These are phyloP conservation scores for Sebastes nivosus DNA, from an alignment of 2,797 vertebrate genomes.

Conservation along the genomic window DNA sequence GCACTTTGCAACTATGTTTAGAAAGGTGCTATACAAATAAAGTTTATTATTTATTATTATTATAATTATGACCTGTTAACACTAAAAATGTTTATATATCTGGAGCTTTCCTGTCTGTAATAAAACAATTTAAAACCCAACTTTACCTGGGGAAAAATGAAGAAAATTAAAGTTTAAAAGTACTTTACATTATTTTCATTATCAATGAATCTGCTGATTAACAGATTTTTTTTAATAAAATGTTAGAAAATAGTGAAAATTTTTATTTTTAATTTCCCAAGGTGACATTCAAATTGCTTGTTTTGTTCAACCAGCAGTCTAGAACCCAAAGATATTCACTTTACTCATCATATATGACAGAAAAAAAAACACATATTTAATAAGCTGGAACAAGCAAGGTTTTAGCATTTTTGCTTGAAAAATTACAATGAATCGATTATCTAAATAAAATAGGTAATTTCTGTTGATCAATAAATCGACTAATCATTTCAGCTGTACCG, in stretches of 20 bases:
- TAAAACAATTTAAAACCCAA: neutral
- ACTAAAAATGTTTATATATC: neutral
- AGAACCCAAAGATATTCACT: neutral
- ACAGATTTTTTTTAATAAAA: neutral
- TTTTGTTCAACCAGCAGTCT: neutral
- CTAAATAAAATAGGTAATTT: neutral
- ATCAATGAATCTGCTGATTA: neutral
- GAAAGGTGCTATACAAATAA: too few species aligned
- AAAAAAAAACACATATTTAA: neutral
- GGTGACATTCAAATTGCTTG: neutral
- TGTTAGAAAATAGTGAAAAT: neutral
- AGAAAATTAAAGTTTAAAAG: neutral
- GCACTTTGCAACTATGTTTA: too few species aligned
- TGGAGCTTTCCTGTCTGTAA: neutral
- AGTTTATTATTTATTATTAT: too few species aligned
- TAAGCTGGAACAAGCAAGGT: neutral
- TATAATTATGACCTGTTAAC: too few species aligned
- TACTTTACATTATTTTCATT: neutral
- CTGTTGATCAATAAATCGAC: neutral
- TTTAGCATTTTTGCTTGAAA: neutral
- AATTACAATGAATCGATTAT: neutral
- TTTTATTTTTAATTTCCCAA: neutral
- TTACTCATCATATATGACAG: neutral
- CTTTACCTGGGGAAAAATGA: neutral
- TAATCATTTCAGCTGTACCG: neutral